Evolutionary conservation across 2,113 vertebrate species (phyloP), one percentile per base, ranked within the genome.

Genomic region (Pheucticus melanocephalus): DNA sequence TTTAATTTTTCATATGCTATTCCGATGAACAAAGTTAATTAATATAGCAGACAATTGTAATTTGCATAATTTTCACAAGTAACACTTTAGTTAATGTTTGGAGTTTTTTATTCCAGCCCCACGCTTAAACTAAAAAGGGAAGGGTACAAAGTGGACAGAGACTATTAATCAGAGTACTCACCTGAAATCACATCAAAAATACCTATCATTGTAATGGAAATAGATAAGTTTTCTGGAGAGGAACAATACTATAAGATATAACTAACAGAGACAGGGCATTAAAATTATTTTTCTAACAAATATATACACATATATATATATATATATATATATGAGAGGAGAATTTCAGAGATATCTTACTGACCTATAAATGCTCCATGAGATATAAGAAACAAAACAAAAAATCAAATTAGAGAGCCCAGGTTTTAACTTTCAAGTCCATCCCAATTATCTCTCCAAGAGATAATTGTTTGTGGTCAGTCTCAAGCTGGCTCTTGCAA

Each of bases 1-100:
- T 88, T 92, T 75, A 47, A 94, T 93, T 95, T 97, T 93, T 95
- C 93, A 82, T 84, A 86, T 22, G 60, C 56, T 92, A 23, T 95
- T 93, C 82, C 30, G 3, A 96, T 86, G 72, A 96, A 88, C 2
- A 10, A 27, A 75, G 78, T 89, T 93, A 95, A 95, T 95, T 93
- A 95, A 86, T 94, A 88, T 86, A 92, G 65, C n/a, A 53, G 85
- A 92, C 3, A 3, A 94, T 28, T 68, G 18, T 24, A 92, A 96
- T 95, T 95, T 93, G 80, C 72, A 84, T 95, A 88, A 90, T 92
- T 93, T 86, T 89, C 68, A 78, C 31, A 35, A 83, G 80, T 35
- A 92, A 90, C n/a, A 23, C 42, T 89, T 71, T 35, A 57, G 45
- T 78, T 82, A 75, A 68, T 39, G 2, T 64, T 91, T 83, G 50